Evolutionary conservation across 2,888 invertebrate species (phyloP).

Genomic region (Micoletzkya japonica): DNA sequence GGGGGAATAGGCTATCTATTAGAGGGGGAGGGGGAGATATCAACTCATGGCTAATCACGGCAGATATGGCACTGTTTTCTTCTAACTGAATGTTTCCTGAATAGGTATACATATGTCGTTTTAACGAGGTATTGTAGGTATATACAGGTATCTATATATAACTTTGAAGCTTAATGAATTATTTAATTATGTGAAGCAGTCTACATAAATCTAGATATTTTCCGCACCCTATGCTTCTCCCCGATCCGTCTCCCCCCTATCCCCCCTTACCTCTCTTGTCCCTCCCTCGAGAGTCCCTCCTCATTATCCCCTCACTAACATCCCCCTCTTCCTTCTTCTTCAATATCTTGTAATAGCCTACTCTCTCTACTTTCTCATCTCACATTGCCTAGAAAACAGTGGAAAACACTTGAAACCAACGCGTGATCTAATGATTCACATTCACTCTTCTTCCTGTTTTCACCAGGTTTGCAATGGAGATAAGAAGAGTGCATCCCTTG

Average conservation of each 20-base stretch:
- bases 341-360: not conserved
- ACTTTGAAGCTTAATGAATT: too few relatives aligned
- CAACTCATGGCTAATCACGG: too few relatives aligned
- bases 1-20: too few relatives aligned
- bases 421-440: not conserved
- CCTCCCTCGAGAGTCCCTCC: not conserved
- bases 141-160: too few relatives aligned
- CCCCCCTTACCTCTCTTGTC: not conserved
- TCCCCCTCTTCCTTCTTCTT: constrained; percentile 7
- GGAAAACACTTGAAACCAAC: not conserved
- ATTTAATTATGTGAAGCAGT: too few relatives aligned
- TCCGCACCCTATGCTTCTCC: not conserved
- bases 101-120: too few relatives aligned
- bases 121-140: too few relatives aligned
- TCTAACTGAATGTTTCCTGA: too few relatives aligned
- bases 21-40: too few relatives aligned
- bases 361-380: not conserved
- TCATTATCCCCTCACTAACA: not conserved
- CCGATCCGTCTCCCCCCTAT: not conserved
- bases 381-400: too few relatives aligned
- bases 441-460: not conserved
- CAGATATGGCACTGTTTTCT: too few relatives aligned
- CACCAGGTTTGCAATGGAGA: not conserved
- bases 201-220: too few relatives aligned
- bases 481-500: not conserved